Conservation (phyloP, 2,888 invertebrate genomes). For the Plemyria rubiginata region DNA sequence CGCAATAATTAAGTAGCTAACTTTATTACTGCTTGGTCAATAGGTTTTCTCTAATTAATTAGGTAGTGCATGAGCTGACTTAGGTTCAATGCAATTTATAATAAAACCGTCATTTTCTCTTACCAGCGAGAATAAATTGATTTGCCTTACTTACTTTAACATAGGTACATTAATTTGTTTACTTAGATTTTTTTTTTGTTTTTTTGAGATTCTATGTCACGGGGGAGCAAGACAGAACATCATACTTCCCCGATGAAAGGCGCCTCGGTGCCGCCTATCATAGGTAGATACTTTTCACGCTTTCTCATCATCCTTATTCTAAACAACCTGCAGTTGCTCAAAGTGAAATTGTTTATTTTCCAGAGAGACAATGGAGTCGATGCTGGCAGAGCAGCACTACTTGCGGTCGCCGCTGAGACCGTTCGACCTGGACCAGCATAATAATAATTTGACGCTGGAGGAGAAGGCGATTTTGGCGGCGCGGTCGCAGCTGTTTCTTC, state of each 20-base stretch:
- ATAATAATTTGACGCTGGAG: slow-evolving; percentile 89
- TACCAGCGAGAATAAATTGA: slow-evolving; percentile 20
- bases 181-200: slow-evolving; percentile 69
- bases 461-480: slow-evolving; percentile 92
- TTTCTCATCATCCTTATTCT: slow-evolving; percentile 37
- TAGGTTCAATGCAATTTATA: slow-evolving; percentile 56
- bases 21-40: slow-evolving; percentile 59
- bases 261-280: slow-evolving; percentile 80
- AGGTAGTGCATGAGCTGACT: slow-evolving; percentile 48
- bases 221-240: slow-evolving; percentile 82
- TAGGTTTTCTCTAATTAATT: slow-evolving; percentile 64
- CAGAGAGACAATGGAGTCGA: slow-evolving; percentile 96
- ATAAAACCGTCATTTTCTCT: slow-evolving; percentile 51
- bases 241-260: slow-evolving; percentile 82
- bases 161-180: slow-evolving; percentile 41
- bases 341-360: slow-evolving; percentile 52
- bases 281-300: slow-evolving; percentile 72
- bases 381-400: slow-evolving; percentile 94
- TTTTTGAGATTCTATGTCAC: slow-evolving; percentile 84
- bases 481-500: slow-evolving; percentile 89
- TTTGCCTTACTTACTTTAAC: slow-evolving; percentile 20
- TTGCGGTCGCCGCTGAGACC: slow-evolving; percentile 91
- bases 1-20: slow-evolving; percentile 63
- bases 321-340: slow-evolving; percentile 44
- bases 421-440: slow-evolving; percentile 89